Evolutionary conservation across 2,888 invertebrate genomes (phyloP), one percentile per base, ranked within the genome.

Genomic region (Epicampocera succincta): DNA sequence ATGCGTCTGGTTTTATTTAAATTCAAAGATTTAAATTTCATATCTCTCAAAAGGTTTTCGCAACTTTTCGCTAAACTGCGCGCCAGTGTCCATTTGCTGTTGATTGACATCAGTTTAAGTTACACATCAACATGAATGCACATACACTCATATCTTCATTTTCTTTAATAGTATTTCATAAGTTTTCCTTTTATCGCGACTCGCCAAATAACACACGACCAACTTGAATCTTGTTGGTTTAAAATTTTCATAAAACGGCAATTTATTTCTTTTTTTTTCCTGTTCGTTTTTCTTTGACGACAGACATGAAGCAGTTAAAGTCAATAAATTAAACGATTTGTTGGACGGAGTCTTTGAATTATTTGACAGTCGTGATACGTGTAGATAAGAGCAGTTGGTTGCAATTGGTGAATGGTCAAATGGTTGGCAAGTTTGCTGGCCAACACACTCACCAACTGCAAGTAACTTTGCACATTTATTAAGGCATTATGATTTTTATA

Each of bases 271-370:
- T 60, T 65, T 40, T 78, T 52, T 78, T 60, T 52, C 12, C 25
- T 3, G n/a, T n/a, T n/a, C n/a, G n/a, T n/a, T n/a, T n/a, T n/a
- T 25, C 42, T 48, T 40, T 58, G 60, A 60, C 40, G 33, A 33
- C 33, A 33, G 50, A 44, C 40, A 52, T 60, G 66, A 50, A 72
- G 60, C n/a, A 48, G 66, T 69, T 80, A 50, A 80, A 82, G 82
- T 82, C 78, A 82, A 84, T 80, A 85, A 86, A 87, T 86, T 73
- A 81, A 83, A 84, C 87, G 86, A 87, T 87, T 87, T 87, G 86
- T 85, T 84, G 76, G 85, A 81, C 82, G 85, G 86, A 86, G 86
- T 85, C 85, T 87, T 87, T 88, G 86, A 87, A 84, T 87, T 87
- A 88, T 88, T 86, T 86, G 88, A 85, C 87, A 88, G 86, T 86